Evolutionary conservation across 2,113 vertebrate genomes (phyloP), one percentile per base, ranked within the genome.

Genomic region (Zosterops japonicus): DNA sequence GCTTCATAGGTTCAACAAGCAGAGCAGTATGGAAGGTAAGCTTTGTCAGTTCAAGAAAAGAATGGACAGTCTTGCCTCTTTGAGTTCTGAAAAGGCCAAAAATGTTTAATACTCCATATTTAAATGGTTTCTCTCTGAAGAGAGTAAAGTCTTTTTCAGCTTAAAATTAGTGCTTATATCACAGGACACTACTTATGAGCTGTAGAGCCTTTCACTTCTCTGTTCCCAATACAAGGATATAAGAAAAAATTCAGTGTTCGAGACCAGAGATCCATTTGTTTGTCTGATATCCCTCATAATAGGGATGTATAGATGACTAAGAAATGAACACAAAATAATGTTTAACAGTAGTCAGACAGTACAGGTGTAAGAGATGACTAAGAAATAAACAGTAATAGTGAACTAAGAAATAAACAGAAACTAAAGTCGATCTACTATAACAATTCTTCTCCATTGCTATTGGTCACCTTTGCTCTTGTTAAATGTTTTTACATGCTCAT

Each of bases 91-190:
- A 72, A 83, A 80, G 31, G 46, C 24, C 7, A 80, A 69, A 69
- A 83, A 46, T 29, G 0, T 35, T 65, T 61, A 57, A 57, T 57
- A 44, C 4, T 67, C 71, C 75, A 36, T 71, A 87, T 74, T 90
- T 83, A 94, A 87, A 86, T 65, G 13, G 6, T 23, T 69, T 69
- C 4, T 64, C 12, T 90, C 94, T 80, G n/a, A 23, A 83, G 46
- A 90, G n/a, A 46, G 22, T 31, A 72, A 76, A 23, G 20, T 39
- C 7, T 61, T 79, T 82, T 84, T 79, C 47, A 60, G 15, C 16
- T 82, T 87, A 52, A 59, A 67, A 7, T 50, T 74, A 81, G 44
- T 33, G 21, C 42, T 60, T 84, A 4, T 55, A 47, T 76, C 31
- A 84, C n/a, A 78, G 52, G 18, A 65, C 10, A 29, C 29, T 74